Evolutionary conservation across 2,888 invertebrate genomes (phyloP), one percentile per base, ranked within the genome.

Genomic region (Thereva unica): DNA sequence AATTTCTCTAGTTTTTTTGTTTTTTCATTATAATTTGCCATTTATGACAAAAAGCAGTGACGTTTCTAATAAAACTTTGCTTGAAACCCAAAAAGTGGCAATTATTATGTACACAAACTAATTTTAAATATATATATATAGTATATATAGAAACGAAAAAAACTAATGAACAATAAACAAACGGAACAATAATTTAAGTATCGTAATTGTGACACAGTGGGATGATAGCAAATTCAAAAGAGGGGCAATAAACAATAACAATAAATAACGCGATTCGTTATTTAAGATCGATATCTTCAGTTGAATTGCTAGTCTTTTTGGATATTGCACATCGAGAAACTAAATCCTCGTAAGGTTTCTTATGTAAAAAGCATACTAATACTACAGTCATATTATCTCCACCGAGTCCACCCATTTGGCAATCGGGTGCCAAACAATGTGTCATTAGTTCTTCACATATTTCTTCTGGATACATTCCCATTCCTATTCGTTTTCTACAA

Each of bases 311-410:
- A 23, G 23, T 23, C 40, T 37, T 12, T 56, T 65, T 65, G 40
- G 67, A 66, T 63, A 71, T 56, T 52, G 76, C 74, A 72, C 80
- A 80, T 44, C 77, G 77, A 40, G 76, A 73, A 57, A 80, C 75
- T 61, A 81, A 74, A 68, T 80, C 76, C 67, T 77, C 76, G 67
- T 80, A 81, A 40, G 80, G 74, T 70, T 78, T 78, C 23, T 68
- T 77, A 64, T 81, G 79, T 68, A 81, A 74, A 67, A 96, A 87
- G 76, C 93, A 92, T 66, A 97, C 87, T 45, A 97, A 83, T 42
- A 97, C 87, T 4, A 96, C 97, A 34, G 98, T 98, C 98, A 99
- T 99, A 83, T 99, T 99, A 83, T 99, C 98, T 81, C 97, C 97
- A 72, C 98, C 98, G 50, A 97, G 86, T 1, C 97, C 97, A 52